Evolutionary conservation across 2,797 vertebrate genomes (phyloP).

Genomic region (Scarus forsteni): DNA sequence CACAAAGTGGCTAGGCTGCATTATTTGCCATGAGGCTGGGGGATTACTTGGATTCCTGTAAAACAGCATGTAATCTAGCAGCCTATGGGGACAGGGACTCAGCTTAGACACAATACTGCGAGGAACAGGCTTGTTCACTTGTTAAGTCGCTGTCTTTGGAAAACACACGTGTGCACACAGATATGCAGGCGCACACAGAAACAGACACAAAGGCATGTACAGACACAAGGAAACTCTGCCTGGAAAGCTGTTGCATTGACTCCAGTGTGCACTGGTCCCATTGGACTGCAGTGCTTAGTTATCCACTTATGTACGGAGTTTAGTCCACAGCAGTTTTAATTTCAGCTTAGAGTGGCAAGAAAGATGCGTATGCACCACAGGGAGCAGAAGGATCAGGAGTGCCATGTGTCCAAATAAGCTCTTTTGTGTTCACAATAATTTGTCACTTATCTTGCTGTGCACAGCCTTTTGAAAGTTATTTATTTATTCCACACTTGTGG

Average conservation of each 20-base stretch:
- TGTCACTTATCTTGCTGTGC: slow-evolving; percentile 56
- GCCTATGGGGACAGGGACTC: slow-evolving; percentile 81
- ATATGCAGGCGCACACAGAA: slow-evolving; percentile 54
- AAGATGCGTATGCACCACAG: slow-evolving; percentile 61
- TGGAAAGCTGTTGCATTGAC: slow-evolving; percentile 69
- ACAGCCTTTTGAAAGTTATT: slow-evolving; percentile 41
- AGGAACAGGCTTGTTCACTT: slow-evolving; percentile 73
- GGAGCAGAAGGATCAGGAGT: slow-evolving; percentile 51
- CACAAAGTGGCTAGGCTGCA: slow-evolving; percentile 77
- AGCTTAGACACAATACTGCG: slow-evolving; percentile 71
- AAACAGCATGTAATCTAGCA: slow-evolving; percentile 86
- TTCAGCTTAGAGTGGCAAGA: slow-evolving; percentile 76
- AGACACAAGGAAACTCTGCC: slow-evolving; percentile 40
- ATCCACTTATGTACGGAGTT: slow-evolving; percentile 83
- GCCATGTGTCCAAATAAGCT: slow-evolving; percentile 64
- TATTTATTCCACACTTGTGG: slow-evolving; percentile 27
- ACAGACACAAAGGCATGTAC: slow-evolving; percentile 51
- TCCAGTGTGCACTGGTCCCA: slow-evolving; percentile 66
- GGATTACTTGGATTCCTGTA: slow-evolving; percentile 84
- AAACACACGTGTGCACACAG: slow-evolving; percentile 53
- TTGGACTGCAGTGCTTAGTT: slow-evolving; percentile 73
- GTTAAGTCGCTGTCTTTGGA: slow-evolving; percentile 71
- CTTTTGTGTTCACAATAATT: slow-evolving; percentile 55
- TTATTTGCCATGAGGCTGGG: slow-evolving; percentile 79
- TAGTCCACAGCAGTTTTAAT: slow-evolving; percentile 80